Conservation (phyloP, 2,888 invertebrate genomes). For the Oxyscelio sp. region DNA sequence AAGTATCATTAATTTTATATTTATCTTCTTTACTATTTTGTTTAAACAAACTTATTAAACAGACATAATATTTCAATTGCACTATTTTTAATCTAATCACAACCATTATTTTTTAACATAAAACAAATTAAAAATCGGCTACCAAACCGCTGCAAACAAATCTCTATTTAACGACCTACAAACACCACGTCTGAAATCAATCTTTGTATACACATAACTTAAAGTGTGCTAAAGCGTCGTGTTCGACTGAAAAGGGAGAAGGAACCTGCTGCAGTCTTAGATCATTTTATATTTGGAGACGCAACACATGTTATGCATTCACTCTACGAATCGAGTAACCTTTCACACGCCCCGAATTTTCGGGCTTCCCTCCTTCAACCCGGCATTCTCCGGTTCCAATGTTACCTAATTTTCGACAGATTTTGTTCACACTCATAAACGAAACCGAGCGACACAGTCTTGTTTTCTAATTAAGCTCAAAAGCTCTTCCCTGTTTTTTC, state of each 20-base stretch:
- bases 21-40: too few species aligned
- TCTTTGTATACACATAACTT: conserved; percentile 55
- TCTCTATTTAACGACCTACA: conserved; percentile 53
- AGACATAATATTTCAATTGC: too few species aligned
- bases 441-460: background rate
- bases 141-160: conserved; percentile 51
- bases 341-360: conserved; percentile 82
- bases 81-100: too few species aligned
- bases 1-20: too few species aligned
- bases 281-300: conserved; percentile 71
- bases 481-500: conserved; percentile 10
- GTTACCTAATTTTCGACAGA: conserved; percentile 30
- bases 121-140: conserved; percentile 33
- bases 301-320: conserved; percentile 82
- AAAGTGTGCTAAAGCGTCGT: conserved; percentile 57
- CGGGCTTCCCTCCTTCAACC: conserved; percentile 36
- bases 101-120: too few species aligned
- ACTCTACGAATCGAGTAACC: conserved; percentile 80
- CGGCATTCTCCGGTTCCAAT: conserved; percentile 3
- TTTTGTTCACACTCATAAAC: conserved; percentile 30
- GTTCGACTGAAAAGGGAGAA: conserved; percentile 36
- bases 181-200: conserved; percentile 69
- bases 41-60: too few species aligned
- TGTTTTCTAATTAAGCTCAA: conserved; percentile 26
- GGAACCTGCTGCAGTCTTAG: conserved; percentile 67